A percentile compares a stretch with the other conserved stretches of the same genome.
Conservation (phyloP, 2,888 invertebrate genomes). For the Hanleya hanleyi region DNA sequence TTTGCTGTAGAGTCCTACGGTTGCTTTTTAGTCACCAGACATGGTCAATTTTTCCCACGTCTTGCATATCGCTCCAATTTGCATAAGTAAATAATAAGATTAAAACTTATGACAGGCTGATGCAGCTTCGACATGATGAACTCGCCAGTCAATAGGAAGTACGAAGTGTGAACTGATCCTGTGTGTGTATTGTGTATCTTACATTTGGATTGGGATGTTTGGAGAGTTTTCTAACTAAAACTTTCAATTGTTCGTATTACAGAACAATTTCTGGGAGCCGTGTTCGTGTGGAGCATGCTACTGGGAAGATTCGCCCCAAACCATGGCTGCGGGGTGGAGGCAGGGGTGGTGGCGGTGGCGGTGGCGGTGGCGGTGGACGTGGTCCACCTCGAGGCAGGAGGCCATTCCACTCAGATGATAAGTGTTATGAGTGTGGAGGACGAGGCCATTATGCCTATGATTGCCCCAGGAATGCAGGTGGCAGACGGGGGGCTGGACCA, state of each 20-base stretch:
- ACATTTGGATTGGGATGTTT: too few relatives aligned
- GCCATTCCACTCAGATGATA: conserved; percentile 91
- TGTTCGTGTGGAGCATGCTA: conserved; percentile 93
- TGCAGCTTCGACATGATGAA: too few relatives aligned
- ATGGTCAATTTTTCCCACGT: too few relatives aligned
- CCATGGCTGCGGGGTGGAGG: conserved; percentile 64
- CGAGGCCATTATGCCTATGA: conserved; percentile 95
- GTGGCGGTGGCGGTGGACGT: conserved; percentile 36
- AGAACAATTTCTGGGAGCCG: conserved; percentile 85
- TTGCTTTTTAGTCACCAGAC: too few relatives aligned
- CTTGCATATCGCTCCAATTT: too few relatives aligned
- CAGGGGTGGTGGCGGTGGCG: conserved; percentile 30
- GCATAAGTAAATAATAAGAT: too few relatives aligned
- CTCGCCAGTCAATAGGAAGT: too few relatives aligned
- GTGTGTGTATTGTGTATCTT: too few relatives aligned
- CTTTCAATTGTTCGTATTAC: conserved; percentile 32
- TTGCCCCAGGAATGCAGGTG: conserved; percentile 75
- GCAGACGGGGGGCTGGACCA: conserved; percentile 16
- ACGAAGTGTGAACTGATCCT: too few relatives aligned
- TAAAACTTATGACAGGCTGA: too few relatives aligned
- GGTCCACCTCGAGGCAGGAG: conserved; percentile 63
- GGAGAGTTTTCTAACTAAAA: too few relatives aligned
- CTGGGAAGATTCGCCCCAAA: conserved; percentile 80
- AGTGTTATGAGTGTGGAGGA: conserved; percentile 96
- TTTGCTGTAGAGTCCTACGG: too few relatives aligned